Evolutionary conservation across 2,113 vertebrate species (phyloP), one percentile per base, ranked within the genome.

Genomic region (Prionailurus viverrinus): DNA sequence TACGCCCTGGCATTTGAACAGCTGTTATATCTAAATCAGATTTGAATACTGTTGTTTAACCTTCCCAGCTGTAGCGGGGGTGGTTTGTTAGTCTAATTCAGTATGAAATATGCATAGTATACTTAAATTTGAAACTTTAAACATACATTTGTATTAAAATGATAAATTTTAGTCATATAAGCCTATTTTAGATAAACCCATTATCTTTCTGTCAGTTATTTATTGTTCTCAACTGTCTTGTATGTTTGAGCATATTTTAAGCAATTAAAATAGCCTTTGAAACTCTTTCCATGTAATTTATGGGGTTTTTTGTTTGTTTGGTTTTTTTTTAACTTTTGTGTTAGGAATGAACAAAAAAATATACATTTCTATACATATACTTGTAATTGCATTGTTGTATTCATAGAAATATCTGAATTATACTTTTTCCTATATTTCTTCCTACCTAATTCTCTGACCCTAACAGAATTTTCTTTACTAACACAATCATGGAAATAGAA

Each of bases 41-140:
- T 97, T 89, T 97, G 95, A 97, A 97, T 91, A 96, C 95, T 92
- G 79, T 96, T 96, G 93, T 95, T 97, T 97, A 97, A 93, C 91
- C 95, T 96, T 86, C 97, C 97, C 98, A 98, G 98, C 98, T 98
- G 98, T 98, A 83, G 97, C 96, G 95, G 96, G 95, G 98, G 97
- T 94, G 96, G 92, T 71, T 58, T 97, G 92, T 96, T 97, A 97
- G 91, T 93, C 83, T 97, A 95, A 94, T 97, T 85, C 94, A 95
- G 97, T 97, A 97, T 95, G 91, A 98, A 98, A 94, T 97, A 98
- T 97, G 97, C 98, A 94, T 95, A 98, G 94, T 97, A 98, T 98
- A 97, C 93, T 98, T 98, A 94, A 97, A 98, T 97, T 97, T 98
- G 97, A 98, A 97, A 97, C 94, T 96, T 98, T 98, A 98, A 98